Evolutionary conservation across 2,888 invertebrate species (phyloP).

Genomic region (Allophyes oxyacanthae): DNA sequence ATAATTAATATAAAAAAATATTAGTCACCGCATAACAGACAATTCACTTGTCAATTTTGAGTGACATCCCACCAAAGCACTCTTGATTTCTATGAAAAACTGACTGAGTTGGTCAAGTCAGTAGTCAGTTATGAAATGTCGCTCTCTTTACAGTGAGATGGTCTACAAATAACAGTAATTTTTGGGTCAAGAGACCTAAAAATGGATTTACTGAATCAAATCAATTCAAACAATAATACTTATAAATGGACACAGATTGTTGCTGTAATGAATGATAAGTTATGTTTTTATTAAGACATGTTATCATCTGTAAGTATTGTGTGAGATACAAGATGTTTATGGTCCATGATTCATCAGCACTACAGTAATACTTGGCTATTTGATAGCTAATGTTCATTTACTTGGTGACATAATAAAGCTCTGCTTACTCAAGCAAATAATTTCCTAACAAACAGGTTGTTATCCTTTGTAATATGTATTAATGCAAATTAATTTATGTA

Average conservation of each 20-base stretch:
- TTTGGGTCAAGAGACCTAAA: slow-evolving; percentile 19
- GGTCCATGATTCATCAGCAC: slow-evolving; percentile 68
- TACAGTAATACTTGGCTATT: slow-evolving; percentile 51
- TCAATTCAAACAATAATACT: slow-evolving; percentile 57
- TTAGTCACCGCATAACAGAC: slow-evolving; percentile 56
- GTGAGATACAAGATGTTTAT: slow-evolving; percentile 71
- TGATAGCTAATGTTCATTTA: slow-evolving; percentile 39
- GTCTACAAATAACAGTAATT: slow-evolving; percentile 5
- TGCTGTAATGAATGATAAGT: slow-evolving; percentile 60
- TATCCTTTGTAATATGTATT: slow-evolving; percentile 33
- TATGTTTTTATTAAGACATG: slow-evolving; percentile 73
- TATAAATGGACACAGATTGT: slow-evolving; percentile 57
- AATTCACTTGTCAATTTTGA: slow-evolving; percentile 76
- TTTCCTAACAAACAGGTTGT: slow-evolving; percentile 46
- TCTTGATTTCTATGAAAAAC: slow-evolving; percentile 70
- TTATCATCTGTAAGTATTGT: slow-evolving; percentile 70
- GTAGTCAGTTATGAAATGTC: slow-evolving; percentile 31
- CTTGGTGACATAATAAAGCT: slow-evolving; percentile 43
- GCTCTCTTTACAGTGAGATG: slow-evolving; percentile 23
- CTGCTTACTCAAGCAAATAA: slow-evolving; percentile 23
- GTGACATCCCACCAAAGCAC: slow-evolving; percentile 68
- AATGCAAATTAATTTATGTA: slow-evolving; percentile 46
- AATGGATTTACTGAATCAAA: slow-evolving; percentile 30
- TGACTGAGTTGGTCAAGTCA: slow-evolving; percentile 38
- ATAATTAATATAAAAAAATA: slow-evolving; percentile 63